Evolutionary conservation across 2,888 invertebrate species (phyloP).

Genomic region (Drosophila pullipes): DNA sequence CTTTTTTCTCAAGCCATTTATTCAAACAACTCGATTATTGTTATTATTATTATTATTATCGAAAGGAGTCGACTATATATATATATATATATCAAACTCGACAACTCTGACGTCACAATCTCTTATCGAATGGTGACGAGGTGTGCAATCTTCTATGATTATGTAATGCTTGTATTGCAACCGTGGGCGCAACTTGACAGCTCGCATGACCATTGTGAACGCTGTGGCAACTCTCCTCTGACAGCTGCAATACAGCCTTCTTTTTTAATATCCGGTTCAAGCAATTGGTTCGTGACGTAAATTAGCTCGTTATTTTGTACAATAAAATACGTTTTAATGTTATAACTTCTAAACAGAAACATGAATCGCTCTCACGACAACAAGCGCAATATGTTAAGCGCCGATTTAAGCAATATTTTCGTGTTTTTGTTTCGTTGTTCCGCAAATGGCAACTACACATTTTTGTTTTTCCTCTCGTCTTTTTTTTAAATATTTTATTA

Average conservation of each 20-base stretch:
- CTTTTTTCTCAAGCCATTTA: background rate
- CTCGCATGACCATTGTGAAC: conserved; percentile 36
- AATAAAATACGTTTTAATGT: conserved; percentile 46
- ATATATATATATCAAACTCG: background rate
- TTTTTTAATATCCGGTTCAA: conserved; percentile 84
- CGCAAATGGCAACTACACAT: conserved; percentile 5
- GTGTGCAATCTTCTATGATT: background rate
- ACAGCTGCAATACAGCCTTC: conserved; percentile 69
- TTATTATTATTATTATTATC: background rate
- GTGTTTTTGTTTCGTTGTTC: conserved; percentile 46
- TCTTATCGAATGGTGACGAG: background rate
- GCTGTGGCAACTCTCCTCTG: conserved; percentile 37
- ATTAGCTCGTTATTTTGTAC: conserved; percentile 53
- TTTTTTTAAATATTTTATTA: conserved; percentile 26
- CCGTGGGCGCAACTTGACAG: conserved; percentile 36
- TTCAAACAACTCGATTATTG: background rate
- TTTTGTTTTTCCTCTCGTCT: conserved; percentile 33
- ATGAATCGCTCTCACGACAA: conserved; percentile 20
- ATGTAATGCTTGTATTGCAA: conserved; percentile 20
- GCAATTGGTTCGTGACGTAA: conserved; percentile 81
- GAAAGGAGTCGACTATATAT: background rate
- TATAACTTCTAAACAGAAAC: conserved; percentile 42
- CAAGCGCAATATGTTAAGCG: conserved; percentile 1
- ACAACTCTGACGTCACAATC: background rate
- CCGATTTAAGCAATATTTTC: conserved; percentile 22